A percentile compares a stretch with the other conserved stretches of the same genome.
Evolutionary conservation across 2,888 invertebrate genomes (phyloP).

Genomic region (Ornithoptera priamus): DNA sequence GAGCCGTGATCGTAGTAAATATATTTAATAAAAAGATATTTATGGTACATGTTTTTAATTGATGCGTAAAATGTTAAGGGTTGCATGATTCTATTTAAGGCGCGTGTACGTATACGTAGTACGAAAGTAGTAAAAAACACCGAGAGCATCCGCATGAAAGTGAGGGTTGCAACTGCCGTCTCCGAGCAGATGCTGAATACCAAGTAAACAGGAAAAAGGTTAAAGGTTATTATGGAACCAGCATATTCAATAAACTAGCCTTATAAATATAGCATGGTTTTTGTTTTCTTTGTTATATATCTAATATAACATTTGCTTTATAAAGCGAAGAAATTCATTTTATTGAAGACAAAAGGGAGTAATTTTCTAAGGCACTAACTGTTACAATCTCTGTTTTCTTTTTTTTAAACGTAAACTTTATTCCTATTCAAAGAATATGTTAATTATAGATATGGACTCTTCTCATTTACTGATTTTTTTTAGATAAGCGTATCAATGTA

Average conservation of each 20-base stretch:
- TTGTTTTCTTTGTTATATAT: not conserved
- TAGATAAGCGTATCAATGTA: too few relatives aligned
- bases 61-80: slow-evolving; percentile 35
- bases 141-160: slow-evolving; percentile 25
- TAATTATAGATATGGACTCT: too few relatives aligned
- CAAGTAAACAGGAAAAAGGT: slow-evolving; percentile 29
- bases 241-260: not conserved
- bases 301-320: not conserved
- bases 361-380: not conserved
- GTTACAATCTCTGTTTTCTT: not conserved
- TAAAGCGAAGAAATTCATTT: not conserved
- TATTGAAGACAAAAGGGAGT: not conserved
- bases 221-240: slow-evolving; percentile 26
- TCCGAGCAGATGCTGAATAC: slow-evolving; percentile 27
- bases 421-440: too few relatives aligned
- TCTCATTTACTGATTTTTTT: too few relatives aligned
- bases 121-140: slow-evolving; percentile 21
- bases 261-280: slow-evolving; percentile 4
- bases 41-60: too few relatives aligned
- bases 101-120: slow-evolving; percentile 13
- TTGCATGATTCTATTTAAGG: slow-evolving; percentile 30
- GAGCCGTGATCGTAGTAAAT: too few relatives aligned
- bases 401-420: too few relatives aligned
- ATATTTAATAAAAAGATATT: too few relatives aligned
- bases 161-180: slow-evolving; percentile 22